Conservation (phyloP, 2,113 vertebrate species). For the Nannospalax galili region DNA sequence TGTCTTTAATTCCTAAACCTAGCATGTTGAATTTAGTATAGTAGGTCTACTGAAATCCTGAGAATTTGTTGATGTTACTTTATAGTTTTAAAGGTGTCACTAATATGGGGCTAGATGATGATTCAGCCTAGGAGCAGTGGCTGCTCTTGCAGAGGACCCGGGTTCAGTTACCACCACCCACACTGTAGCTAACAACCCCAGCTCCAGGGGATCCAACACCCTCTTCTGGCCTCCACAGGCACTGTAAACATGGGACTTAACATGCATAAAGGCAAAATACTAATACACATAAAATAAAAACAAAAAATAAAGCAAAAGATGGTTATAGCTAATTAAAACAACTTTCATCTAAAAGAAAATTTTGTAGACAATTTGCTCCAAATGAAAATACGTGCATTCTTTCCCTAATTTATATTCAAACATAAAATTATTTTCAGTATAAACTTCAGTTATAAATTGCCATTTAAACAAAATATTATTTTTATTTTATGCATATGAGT, state of each 20-base stretch:
- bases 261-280: too few relatives aligned
- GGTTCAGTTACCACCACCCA: too few relatives aligned
- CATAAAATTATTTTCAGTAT: not conserved
- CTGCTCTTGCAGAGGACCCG: too few relatives aligned
- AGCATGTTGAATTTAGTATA: not conserved
- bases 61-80: not conserved
- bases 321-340: slow-evolving; percentile 19
- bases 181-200: too few relatives aligned
- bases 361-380: not conserved
- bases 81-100: not conserved
- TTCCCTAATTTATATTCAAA: slow-evolving; percentile 20
- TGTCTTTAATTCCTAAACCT: not conserved
- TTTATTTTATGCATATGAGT: too few relatives aligned
- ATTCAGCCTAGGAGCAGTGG: too few relatives aligned
- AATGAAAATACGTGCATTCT: slow-evolving; percentile 2
- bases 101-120: too few relatives aligned
- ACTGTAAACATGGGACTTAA: too few relatives aligned
- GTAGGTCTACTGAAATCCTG: not conserved
- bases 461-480: too few relatives aligned
- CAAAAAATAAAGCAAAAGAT: not conserved
- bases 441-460: not conserved
- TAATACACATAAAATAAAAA: too few relatives aligned
- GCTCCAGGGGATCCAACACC: too few relatives aligned
- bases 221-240: too few relatives aligned
- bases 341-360: not conserved